These are phyloP conservation scores for Phasianus colchicus DNA, from an alignment of 2,113 vertebrate genomes.

Conservation along the genomic window DNA sequence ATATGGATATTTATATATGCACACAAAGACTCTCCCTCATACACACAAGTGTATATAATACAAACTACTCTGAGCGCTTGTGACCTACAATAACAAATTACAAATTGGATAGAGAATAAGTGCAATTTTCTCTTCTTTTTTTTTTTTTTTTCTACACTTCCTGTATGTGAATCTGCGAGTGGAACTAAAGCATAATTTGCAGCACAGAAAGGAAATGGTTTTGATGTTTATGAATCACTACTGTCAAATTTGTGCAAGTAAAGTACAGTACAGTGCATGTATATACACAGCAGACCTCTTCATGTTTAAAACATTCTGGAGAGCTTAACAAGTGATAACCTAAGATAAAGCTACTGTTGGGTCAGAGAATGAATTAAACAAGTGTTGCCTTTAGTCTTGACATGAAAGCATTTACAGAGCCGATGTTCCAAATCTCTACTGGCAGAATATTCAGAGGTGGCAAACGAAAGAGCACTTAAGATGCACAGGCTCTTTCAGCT, in stretches of 20 bases:
- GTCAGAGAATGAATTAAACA: conserved; percentile 76
- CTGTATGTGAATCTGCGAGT: not conserved
- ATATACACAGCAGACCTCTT: conserved; percentile 45
- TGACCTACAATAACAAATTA: not conserved
- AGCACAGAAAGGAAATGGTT: conserved; percentile 30
- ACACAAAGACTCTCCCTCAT: not conserved
- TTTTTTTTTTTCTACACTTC: not conserved
- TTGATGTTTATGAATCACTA: conserved; percentile 72
- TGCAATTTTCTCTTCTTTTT: not conserved
- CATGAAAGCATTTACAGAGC: conserved; percentile 71
- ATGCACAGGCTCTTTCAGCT: conserved; percentile 61
- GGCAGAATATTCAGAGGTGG: conserved; percentile 70
- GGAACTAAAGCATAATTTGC: conserved; percentile 24
- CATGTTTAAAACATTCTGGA: conserved; percentile 74
- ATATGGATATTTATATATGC: not conserved
- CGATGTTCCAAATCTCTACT: conserved; percentile 71
- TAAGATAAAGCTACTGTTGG: conserved; percentile 71
- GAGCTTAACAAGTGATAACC: conserved; percentile 73
- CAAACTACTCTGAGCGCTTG: not conserved
- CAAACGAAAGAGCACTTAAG: conserved; percentile 59
- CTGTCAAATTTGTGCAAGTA: conserved; percentile 63
- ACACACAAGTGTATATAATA: not conserved
- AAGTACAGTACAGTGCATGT: conserved; percentile 40
- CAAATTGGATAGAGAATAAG: not conserved
- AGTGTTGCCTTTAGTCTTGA: conserved; percentile 73